These are phyloP conservation scores for Callorhinus ursinus DNA, from an alignment of 2,113 vertebrate genomes.

Conservation along the genomic window DNA sequence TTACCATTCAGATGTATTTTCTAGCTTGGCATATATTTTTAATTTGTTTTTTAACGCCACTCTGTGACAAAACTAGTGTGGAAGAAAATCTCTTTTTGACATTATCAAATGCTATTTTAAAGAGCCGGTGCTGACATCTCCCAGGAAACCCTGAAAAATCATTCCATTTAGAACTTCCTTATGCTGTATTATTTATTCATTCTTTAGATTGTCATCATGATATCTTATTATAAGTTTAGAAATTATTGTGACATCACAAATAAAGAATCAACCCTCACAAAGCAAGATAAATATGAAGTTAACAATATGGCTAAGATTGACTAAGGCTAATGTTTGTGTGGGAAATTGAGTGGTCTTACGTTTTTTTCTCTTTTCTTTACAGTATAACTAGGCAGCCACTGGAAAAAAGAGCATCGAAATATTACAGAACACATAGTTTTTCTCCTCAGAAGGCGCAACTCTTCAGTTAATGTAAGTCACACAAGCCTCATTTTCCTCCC, in stretches of 20 bases:
- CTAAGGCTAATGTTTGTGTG: not conserved
- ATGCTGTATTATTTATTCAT: not conserved
- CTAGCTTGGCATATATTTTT: not conserved
- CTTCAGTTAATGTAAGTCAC: not conserved
- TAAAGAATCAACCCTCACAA: not conserved
- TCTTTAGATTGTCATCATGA: not conserved
- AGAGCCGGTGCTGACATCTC: slow-evolving; percentile 42
- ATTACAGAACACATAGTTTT: not conserved
- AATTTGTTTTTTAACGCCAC: slow-evolving; percentile 30
- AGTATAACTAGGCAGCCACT: not conserved
- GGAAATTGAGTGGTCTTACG: not conserved
- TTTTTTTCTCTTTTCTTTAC: not conserved
- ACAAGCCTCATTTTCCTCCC: not conserved
- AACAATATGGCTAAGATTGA: not conserved
- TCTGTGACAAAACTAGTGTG: not conserved
- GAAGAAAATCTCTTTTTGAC: not conserved
- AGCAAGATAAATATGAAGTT: not conserved
- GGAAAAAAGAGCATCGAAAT: not conserved
- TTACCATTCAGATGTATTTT: slow-evolving; percentile 56
- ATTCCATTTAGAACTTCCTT: not conserved
- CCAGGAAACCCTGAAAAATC: slow-evolving; percentile 46
- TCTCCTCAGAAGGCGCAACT: not conserved
- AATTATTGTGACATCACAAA: not conserved
- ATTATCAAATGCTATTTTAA: not conserved
- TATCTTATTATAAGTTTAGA: not conserved